Conservation (phyloP, 2,113 vertebrate genomes). For the Psilopsiagon aymara region DNA sequence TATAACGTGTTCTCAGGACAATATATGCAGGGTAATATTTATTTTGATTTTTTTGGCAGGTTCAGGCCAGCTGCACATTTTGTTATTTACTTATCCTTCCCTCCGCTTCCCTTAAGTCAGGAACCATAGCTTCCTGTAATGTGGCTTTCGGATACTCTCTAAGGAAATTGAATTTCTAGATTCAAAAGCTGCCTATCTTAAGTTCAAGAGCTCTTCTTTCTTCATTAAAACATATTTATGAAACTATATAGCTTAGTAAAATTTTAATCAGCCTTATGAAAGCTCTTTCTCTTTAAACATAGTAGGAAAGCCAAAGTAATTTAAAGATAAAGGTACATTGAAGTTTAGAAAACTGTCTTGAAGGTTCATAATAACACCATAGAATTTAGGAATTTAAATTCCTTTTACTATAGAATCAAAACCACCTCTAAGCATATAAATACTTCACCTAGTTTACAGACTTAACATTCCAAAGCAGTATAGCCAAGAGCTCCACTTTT, state of each 20-base stretch:
- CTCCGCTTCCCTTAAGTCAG: constrained; percentile 55
- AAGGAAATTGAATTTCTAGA: constrained; percentile 68
- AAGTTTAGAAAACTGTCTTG: background rate
- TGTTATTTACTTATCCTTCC: constrained; percentile 65
- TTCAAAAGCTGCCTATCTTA: constrained; percentile 53
- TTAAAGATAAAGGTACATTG: constrained; percentile 36
- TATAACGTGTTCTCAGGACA: background rate
- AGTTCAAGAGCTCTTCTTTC: constrained; percentile 60
- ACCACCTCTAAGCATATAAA: constrained; percentile 20
- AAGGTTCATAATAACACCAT: constrained; percentile 13
- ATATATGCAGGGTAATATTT: constrained; percentile 38
- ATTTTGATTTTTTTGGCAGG: constrained; percentile 43
- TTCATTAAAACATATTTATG: constrained; percentile 45
- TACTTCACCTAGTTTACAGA: constrained; percentile 30
- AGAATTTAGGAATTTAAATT: constrained; percentile 59
- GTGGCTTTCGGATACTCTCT: constrained; percentile 59
- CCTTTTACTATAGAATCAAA: constrained; percentile 46
- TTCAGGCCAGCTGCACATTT: constrained; percentile 36
- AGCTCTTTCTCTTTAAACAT: constrained; percentile 25
- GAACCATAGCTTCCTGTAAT: constrained; percentile 67
- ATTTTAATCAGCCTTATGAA: constrained; percentile 54
- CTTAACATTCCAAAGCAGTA: constrained; percentile 52
- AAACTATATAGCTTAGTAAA: constrained; percentile 51
- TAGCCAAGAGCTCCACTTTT: constrained; percentile 13
- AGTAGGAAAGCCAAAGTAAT: constrained; percentile 15